A percentile compares a stretch with the other conserved stretches of the same genome.
phyloP scores from a whole-genome alignment of 2,888 invertebrate species.

The Alitta virens region DNA sequence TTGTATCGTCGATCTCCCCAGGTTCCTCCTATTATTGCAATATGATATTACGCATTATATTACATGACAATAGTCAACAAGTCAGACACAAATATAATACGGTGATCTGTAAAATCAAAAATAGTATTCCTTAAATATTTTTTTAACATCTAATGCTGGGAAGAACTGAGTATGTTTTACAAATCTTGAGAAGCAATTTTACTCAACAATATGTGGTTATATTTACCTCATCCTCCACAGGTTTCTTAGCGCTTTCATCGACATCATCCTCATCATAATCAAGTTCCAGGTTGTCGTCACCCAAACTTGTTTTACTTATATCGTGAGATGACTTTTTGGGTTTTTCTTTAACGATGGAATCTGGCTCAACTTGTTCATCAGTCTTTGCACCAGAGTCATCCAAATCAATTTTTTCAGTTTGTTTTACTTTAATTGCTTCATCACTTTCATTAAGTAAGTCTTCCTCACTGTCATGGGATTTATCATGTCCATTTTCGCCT shows the following conservation, averaged over 20 bases:
- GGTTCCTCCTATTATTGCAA: conserved; percentile 25
- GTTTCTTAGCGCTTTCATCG: conserved; percentile 20
- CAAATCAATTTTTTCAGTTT: neutral
- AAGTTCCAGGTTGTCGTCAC: conserved; percentile 55
- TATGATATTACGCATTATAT: too few relatives aligned
- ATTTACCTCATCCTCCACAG: conserved; percentile 3
- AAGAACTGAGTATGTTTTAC: neutral
- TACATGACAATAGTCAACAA: too few relatives aligned
- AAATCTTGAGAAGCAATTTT: too few relatives aligned
- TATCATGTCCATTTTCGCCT: too few relatives aligned
- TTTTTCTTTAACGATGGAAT: neutral
- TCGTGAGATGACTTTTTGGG: neutral
- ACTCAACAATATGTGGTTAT: neutral
- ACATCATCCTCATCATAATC: conserved; percentile 55
- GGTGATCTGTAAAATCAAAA: too few relatives aligned
- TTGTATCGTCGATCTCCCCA: conserved; percentile 19
- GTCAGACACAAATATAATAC: too few relatives aligned
- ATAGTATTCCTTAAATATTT: too few relatives aligned
- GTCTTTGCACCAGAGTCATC: neutral
- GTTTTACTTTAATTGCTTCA: too few relatives aligned
- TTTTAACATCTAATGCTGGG: too few relatives aligned
- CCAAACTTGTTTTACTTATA: conserved; percentile 9
- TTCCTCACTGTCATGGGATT: too few relatives aligned
- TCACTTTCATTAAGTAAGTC: too few relatives aligned
- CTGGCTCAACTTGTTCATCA: neutral